phyloP scores from a whole-genome alignment of 2,113 vertebrate species.

The Eolophus roseicapilla region DNA sequence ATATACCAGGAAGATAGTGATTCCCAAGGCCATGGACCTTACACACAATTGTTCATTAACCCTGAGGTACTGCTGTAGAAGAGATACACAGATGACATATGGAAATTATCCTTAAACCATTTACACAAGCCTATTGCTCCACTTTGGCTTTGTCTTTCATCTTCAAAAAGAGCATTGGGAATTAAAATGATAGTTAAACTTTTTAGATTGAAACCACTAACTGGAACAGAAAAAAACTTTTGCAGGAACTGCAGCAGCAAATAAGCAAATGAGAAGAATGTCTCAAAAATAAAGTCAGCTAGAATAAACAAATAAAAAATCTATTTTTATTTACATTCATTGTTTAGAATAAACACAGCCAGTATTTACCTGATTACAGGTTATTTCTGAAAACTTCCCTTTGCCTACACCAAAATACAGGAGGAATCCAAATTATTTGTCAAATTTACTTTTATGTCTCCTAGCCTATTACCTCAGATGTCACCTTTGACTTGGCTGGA shows the following conservation, averaged over 20 bases:
- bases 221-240: neutral
- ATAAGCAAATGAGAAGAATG: neutral
- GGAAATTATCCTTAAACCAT: neutral
- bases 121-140: neutral
- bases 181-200: neutral
- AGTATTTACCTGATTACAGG: neutral
- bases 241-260: neutral
- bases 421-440: neutral
- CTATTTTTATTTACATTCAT: neutral
- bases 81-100: neutral
- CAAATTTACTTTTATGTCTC: neutral
- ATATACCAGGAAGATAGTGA: neutral
- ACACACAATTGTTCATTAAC: neutral
- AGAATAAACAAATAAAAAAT: neutral
- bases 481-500: neutral
- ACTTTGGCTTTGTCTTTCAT: neutral
- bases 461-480: neutral
- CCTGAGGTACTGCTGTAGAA: neutral
- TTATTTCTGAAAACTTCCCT: neutral
- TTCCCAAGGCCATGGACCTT: neutral
- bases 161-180: neutral
- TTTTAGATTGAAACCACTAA: neutral
- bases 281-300: neutral
- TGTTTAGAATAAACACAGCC: neutral
- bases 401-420: neutral